phyloP scores from a whole-genome alignment of 2,797 vertebrate genomes.

The Centropyge bicolor region DNA sequence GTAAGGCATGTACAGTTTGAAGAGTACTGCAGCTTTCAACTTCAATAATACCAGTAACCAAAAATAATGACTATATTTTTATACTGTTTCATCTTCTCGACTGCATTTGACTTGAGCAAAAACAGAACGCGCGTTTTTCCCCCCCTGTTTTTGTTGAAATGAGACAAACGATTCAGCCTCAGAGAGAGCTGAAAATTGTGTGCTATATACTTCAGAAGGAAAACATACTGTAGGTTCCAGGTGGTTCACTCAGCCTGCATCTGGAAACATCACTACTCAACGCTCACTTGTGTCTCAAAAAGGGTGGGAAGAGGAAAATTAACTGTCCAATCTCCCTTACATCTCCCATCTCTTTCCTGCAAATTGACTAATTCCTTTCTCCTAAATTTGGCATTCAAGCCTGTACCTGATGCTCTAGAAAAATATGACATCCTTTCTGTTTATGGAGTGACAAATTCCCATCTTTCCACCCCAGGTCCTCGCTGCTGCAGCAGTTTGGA shows the following conservation, averaged over 20 bases:
- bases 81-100: conserved; percentile 48
- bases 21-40: conserved; percentile 71
- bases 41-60: conserved; percentile 59
- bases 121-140: conserved; percentile 27
- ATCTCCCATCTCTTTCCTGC: conserved; percentile 39
- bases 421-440: conserved; percentile 71
- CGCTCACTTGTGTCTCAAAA: conserved; percentile 45
- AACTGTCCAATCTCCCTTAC: conserved; percentile 63
- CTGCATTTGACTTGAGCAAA: conserved; percentile 64
- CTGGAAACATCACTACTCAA: conserved; percentile 64
- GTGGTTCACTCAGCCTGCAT: conserved; percentile 63
- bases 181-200: conserved; percentile 61
- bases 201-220: conserved; percentile 80
- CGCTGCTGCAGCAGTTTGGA: conserved; percentile 53
- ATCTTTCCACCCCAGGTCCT: conserved; percentile 65
- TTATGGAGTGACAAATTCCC: conserved; percentile 65
- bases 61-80: conserved; percentile 68
- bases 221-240: conserved; percentile 64
- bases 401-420: conserved; percentile 66
- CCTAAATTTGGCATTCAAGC: conserved; percentile 60
- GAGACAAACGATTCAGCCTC: conserved; percentile 59
- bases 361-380: conserved; percentile 52
- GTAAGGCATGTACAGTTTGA: conserved; percentile 81
- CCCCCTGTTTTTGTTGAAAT: conserved; percentile 61
- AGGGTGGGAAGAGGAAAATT: conserved; percentile 76